Percentiles rank a stretch among this genome's conserved stretches.
phyloP scores from a whole-genome alignment of 2,888 invertebrate species.

The Aphidius colemani region DNA sequence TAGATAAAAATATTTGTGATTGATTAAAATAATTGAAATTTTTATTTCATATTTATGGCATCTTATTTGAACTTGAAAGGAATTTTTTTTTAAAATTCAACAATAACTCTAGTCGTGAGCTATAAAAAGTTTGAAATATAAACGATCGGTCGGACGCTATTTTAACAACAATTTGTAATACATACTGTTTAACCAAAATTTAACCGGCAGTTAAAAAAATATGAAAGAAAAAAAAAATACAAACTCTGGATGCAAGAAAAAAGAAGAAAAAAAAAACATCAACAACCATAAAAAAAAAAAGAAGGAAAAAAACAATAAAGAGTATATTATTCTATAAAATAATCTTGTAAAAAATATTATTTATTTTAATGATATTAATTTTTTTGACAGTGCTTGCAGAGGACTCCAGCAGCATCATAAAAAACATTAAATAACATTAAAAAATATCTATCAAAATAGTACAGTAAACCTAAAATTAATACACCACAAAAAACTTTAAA shows the following conservation, averaged over 20 bases:
- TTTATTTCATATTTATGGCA: not conserved
- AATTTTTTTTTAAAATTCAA: conserved; percentile 28
- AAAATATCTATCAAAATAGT: too few species aligned
- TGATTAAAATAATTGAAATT: not conserved
- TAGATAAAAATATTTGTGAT: not conserved
- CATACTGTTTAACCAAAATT: conserved; percentile 50
- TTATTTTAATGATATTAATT: too few species aligned
- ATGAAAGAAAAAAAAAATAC: conserved; percentile 29
- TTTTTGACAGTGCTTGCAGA: too few species aligned
- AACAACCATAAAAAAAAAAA: conserved; percentile 51
- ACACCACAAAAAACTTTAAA: too few species aligned
- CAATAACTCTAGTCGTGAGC: conserved; percentile 56
- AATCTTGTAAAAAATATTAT: conserved; percentile 26
- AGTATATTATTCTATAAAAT: conserved; percentile 60
- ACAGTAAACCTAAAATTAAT: too few species aligned
- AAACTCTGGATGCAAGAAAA: conserved; percentile 32
- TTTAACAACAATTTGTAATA: conserved; percentile 42
- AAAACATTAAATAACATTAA: too few species aligned
- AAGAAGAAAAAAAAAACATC: conserved; percentile 54
- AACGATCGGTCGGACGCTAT: conserved; percentile 48
- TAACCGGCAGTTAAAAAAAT: conserved; percentile 37
- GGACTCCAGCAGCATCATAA: too few species aligned
- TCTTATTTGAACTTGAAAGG: too few species aligned
- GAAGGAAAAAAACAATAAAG: conserved; percentile 53
- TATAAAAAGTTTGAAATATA: conserved; percentile 37